Percentiles rank a stretch among this genome's conserved stretches.
Conservation (phyloP, 2,888 invertebrate genomes). For the Lepas anatifera region DNA sequence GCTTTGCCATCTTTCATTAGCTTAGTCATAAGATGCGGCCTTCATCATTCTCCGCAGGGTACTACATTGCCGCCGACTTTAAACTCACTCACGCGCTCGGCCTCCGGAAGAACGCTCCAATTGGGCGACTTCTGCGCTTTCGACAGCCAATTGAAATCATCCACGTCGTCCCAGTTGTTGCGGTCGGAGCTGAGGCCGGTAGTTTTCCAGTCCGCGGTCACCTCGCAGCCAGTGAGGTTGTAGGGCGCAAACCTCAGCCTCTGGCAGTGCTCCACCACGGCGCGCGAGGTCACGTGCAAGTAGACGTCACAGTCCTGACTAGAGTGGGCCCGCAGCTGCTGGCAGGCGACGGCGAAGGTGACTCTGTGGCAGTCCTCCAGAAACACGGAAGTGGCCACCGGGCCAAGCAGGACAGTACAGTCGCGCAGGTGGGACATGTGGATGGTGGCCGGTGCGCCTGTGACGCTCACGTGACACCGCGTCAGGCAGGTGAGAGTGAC, state of each 20-base stretch:
- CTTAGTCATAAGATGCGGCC: no score
- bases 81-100: slow-evolving; percentile 25
- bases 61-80: no score
- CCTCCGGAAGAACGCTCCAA: slow-evolving; percentile 50
- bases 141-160: slow-evolving; percentile 93
- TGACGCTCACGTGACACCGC: slow-evolving; percentile 61
- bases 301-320: slow-evolving; percentile 66
- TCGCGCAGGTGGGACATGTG: slow-evolving; percentile 64
- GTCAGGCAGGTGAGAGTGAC: slow-evolving; percentile 52
- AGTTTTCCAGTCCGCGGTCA: slow-evolving; percentile 43
- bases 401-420: slow-evolving; percentile 71
- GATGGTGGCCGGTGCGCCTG: slow-evolving; percentile 74
- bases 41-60: no score
- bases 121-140: slow-evolving; percentile 72
- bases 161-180: slow-evolving; percentile 41
- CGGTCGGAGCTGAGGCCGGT: slow-evolving; percentile 35
- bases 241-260: slow-evolving; percentile 69
- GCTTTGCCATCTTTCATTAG: no score
- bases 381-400: slow-evolving; percentile 82
- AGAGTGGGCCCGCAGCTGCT: slow-evolving; percentile 80
- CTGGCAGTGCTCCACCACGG: slow-evolving; percentile 84
- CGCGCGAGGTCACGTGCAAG: slow-evolving; percentile 82
- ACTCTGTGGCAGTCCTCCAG: slow-evolving; percentile 68
- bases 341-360: slow-evolving; percentile 73
- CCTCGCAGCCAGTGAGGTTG: slow-evolving; percentile 59